Evolutionary conservation across 2,797 vertebrate genomes (phyloP), one percentile per base, ranked within the genome.

Genomic region (Gymnoscopelus microlampas): DNA sequence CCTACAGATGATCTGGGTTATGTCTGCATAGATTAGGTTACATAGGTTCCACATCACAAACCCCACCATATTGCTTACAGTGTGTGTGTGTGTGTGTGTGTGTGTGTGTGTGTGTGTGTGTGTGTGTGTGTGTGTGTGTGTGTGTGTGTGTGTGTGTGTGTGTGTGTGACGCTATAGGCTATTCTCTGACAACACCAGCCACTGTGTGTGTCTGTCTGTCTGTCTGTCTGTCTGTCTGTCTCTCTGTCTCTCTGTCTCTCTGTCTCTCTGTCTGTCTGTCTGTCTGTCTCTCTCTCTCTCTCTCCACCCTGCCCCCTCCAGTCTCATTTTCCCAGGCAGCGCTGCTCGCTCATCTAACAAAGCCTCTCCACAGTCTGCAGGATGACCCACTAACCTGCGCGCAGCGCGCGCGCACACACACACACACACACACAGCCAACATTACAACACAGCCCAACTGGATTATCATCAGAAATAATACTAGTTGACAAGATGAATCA

Each of bases 321-420:
- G 49, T 39, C 35, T 53, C 70, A 13, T 67, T 66, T 70, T 60
- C 73, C 77, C 83, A 44, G 39, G 39, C 39, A 76, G 74, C 54
- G 6, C 75, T n/a, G 24, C 83, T 76, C 55, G 6, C 74, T 87
- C 87, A 88, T 79, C 81, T 82, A 85, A 89, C 88, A 88, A 88
- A 85, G 85, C 87, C 82, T 76, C 83, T 82, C 76, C 77, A 79
- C 82, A 88, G 85, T 77, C 81, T 80, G 83, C 78, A 79, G 80
- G 53, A 82, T 92, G 88, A 92, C 87, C 88, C 87, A 90, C 86
- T 91, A 90, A 90, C 87, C 89, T 85, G 85, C 76, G 83, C 79
- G 81, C 8, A 2, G 8, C 39, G 2, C 39, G 8, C 2, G 2
- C 39, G 9, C 39, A 10, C 39, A 10, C 39, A 2, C 39, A 44